A percentile compares a stretch with the other conserved stretches of the same genome.
These are phyloP conservation scores for Tenthredo notha DNA, from an alignment of 2,888 invertebrate species.

Conservation along the genomic window DNA sequence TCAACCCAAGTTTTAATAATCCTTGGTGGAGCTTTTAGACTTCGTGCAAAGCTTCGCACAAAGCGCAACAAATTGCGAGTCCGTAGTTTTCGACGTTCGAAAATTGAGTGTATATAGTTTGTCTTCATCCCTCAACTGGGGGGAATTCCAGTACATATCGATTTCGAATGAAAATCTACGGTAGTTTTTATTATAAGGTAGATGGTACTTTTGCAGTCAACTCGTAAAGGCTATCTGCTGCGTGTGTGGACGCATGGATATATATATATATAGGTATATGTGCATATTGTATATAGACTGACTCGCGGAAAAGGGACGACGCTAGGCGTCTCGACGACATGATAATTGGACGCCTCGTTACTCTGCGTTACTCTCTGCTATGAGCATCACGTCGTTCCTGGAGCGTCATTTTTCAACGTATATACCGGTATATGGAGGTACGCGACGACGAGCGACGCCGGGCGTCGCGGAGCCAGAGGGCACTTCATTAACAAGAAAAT, in stretches of 20 bases:
- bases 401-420: slow-evolving; percentile 48
- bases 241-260: neutral
- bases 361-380: slow-evolving; percentile 65
- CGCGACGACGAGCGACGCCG: slow-evolving; percentile 20
- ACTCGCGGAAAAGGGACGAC: slow-evolving; percentile 39
- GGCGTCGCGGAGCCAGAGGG: slow-evolving; percentile 57
- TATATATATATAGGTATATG: neutral
- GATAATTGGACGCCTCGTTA: slow-evolving; percentile 74
- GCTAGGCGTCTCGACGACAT: slow-evolving; percentile 60
- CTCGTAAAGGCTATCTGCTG: neutral
- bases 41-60: neutral
- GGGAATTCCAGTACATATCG: neutral
- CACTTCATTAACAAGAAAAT: slow-evolving; percentile 63
- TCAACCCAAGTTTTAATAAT: slow-evolving; percentile 27
- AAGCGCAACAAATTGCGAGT: neutral
- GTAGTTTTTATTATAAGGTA: neutral
- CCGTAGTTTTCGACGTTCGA: neutral
- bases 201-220: neutral
- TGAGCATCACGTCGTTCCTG: slow-evolving; percentile 37
- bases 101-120: neutral
- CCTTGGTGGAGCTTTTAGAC: neutral
- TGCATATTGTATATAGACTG: neutral
- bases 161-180: neutral
- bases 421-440: slow-evolving; percentile 9
- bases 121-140: neutral